Conservation (phyloP, 2,113 vertebrate genomes). For the Aptenodytes patagonicus region DNA sequence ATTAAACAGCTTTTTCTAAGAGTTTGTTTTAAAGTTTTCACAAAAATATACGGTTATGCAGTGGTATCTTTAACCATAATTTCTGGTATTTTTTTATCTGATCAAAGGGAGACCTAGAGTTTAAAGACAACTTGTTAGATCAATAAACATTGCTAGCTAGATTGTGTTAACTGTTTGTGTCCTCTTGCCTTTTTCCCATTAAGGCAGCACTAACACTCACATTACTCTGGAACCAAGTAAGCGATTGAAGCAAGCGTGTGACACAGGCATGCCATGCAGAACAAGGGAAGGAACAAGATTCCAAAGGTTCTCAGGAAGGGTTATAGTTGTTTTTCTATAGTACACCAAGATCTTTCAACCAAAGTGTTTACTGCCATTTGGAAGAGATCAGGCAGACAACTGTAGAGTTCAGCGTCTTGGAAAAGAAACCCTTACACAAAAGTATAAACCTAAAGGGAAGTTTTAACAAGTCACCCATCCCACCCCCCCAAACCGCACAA, state of each 20-base stretch:
- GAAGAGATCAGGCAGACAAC: not conserved
- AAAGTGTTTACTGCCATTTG: not conserved
- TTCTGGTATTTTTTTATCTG: not conserved
- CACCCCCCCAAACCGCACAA: not conserved
- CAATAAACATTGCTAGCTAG: not conserved
- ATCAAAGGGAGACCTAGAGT: not conserved
- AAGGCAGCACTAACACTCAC: not conserved
- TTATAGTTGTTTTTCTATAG: not conserved
- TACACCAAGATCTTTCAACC: not conserved
- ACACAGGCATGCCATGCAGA: not conserved
- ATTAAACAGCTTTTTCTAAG: not conserved
- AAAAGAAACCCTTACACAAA: not conserved
- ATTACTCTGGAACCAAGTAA: not conserved
- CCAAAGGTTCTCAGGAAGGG: not conserved
- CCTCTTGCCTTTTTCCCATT: not conserved
- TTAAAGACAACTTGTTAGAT: not conserved
- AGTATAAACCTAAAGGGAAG: not conserved
- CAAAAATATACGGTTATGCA: not conserved
- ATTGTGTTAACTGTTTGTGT: not conserved
- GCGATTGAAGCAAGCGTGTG: accelerated
- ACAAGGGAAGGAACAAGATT: not conserved
- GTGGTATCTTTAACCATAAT: not conserved
- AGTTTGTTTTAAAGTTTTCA: not conserved
- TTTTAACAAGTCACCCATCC: not conserved
- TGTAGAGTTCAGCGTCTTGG: not conserved